Conservation (phyloP, 2,888 invertebrate genomes). For the Coenonympha glycerion region DNA sequence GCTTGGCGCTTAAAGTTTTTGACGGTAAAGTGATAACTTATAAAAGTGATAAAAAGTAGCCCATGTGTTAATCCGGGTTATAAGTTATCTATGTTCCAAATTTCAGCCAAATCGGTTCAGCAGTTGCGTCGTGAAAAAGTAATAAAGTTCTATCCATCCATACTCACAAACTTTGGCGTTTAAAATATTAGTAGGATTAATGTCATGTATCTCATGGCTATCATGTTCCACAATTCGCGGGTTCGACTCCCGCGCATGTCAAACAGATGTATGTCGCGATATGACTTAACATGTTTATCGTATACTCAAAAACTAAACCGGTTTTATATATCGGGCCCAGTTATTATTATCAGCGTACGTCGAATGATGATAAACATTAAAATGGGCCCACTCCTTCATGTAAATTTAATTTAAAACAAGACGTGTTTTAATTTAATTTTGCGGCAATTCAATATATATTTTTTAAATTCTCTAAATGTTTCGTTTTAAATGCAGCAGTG, state of each 20-base stretch:
- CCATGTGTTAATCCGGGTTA: too few relatives aligned
- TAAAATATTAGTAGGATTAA: too few relatives aligned
- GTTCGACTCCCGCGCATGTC: conserved; percentile 4
- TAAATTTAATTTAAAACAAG: conserved; percentile 1
- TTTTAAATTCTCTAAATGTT: too few relatives aligned
- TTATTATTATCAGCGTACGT: conserved; percentile 3
- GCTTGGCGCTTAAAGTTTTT: too few relatives aligned
- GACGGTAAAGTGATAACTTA: too few relatives aligned
- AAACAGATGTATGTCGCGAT: background rate
- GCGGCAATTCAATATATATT: background rate
- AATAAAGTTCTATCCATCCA: too few relatives aligned
- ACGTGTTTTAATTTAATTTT: background rate
- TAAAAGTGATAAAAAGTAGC: too few relatives aligned
- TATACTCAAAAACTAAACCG: background rate
- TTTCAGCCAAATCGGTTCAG: too few relatives aligned
- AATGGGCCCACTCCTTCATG: background rate
- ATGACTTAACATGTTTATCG: conserved; percentile 1
- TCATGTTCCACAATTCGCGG: background rate
- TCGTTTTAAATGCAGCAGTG: too few relatives aligned
- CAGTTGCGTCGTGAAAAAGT: too few relatives aligned
- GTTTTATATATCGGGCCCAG: background rate
- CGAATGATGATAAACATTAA: background rate
- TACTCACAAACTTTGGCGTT: too few relatives aligned
- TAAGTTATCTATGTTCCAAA: too few relatives aligned
- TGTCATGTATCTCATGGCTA: conserved; percentile 2